These are phyloP conservation scores for Hycleus phaleratus DNA, from an alignment of 1,140 invertebrate genomes.

Conservation along the genomic window DNA sequence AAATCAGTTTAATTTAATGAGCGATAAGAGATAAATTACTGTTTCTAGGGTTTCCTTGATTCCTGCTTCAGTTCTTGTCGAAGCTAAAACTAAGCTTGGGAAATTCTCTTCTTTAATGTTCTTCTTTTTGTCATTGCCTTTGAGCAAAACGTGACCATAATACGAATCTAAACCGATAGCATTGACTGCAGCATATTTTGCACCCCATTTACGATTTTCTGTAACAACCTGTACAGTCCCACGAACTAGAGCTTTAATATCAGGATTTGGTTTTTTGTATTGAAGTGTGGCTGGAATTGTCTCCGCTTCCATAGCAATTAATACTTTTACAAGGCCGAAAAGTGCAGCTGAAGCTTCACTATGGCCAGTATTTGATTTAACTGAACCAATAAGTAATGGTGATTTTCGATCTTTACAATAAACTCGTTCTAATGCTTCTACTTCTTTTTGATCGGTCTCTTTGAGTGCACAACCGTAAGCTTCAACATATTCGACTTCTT, in stretches of 20 bases:
- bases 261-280: slow-evolving; percentile 56
- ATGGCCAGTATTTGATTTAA: slow-evolving; percentile 74
- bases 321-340: slow-evolving; percentile 40
- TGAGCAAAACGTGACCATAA: slow-evolving; percentile 62
- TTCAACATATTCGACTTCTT: slow-evolving; percentile 61
- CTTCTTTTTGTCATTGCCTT: slow-evolving; percentile 45
- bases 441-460: slow-evolving; percentile 32
- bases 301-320: slow-evolving; percentile 63
- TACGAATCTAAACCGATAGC: slow-evolving; percentile 55
- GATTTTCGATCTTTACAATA: slow-evolving; percentile 43
- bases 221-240: slow-evolving; percentile 57
- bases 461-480: slow-evolving; percentile 54
- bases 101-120: slow-evolving; percentile 42
- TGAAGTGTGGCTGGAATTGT: slow-evolving; percentile 67
- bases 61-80: slow-evolving; percentile 62
- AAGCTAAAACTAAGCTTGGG: slow-evolving; percentile 52
- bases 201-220: slow-evolving; percentile 54
- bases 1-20: neutral
- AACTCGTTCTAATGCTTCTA: slow-evolving; percentile 48
- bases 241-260: slow-evolving; percentile 57
- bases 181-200: slow-evolving; percentile 50
- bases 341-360: slow-evolving; percentile 60
- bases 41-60: slow-evolving; percentile 51
- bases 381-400: slow-evolving; percentile 65
- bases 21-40: slow-evolving; percentile 32